Percentiles rank a stretch among this genome's conserved stretches.
phyloP scores from a whole-genome alignment of 2,888 invertebrate species.

The Caenorhabditis sp. region DNA sequence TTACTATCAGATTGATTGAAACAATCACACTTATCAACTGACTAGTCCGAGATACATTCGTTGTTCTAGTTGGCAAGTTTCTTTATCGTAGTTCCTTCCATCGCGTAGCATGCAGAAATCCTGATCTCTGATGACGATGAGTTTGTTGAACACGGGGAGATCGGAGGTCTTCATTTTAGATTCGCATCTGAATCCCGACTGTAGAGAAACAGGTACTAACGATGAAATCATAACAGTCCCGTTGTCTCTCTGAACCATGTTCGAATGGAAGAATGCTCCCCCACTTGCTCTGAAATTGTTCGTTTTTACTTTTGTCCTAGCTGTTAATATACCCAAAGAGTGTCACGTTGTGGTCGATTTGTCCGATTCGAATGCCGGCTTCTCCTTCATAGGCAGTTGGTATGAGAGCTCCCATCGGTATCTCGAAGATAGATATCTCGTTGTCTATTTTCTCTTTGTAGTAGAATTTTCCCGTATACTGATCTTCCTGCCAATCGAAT shows the following conservation, averaged over 20 bases:
- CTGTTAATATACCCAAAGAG: constrained; percentile 5
- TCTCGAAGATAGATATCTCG: constrained; percentile 28
- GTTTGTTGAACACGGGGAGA: constrained; percentile 9
- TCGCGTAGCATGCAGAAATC: constrained; percentile 64
- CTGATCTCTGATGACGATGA: constrained; percentile 28
- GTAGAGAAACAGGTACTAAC: not conserved
- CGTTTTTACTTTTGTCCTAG: not conserved
- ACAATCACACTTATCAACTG: not conserved
- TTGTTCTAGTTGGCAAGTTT: constrained; percentile 30
- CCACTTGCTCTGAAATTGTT: constrained; percentile 25
- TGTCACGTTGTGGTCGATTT: not conserved
- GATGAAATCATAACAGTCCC: not conserved
- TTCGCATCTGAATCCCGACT: constrained; percentile 16
- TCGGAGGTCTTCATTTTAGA: not conserved
- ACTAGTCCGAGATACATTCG: constrained; percentile 20
- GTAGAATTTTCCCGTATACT: constrained; percentile 47
- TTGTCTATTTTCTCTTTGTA: constrained; percentile 48
- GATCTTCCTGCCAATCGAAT: constrained; percentile 53
- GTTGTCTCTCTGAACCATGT: not conserved
- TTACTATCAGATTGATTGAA: not conserved
- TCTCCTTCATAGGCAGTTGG: constrained; percentile 38
- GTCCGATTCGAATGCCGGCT: constrained; percentile 23
- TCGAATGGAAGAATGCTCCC: constrained; percentile 19
- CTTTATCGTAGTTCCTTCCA: not conserved
- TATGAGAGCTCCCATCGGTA: constrained; percentile 31